These are phyloP conservation scores for Anagyrus pseudococci DNA, from an alignment of 2,888 invertebrate species.

Conservation along the genomic window DNA sequence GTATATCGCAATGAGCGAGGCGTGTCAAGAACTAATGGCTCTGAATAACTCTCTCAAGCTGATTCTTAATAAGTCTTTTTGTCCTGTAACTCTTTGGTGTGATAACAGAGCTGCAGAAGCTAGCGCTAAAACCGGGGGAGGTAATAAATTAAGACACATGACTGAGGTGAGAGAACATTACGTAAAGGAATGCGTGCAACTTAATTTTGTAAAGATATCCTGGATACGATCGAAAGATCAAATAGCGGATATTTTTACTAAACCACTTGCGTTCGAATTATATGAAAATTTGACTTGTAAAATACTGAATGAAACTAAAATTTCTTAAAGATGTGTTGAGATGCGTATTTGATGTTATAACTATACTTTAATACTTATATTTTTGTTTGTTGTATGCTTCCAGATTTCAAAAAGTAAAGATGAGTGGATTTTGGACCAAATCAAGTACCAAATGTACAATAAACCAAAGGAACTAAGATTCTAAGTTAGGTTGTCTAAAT, in stretches of 20 bases:
- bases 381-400: too few species aligned
- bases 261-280: neutral
- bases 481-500: too few species aligned
- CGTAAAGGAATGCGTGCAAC: neutral
- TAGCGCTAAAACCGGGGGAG: conserved; percentile 18
- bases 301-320: neutral
- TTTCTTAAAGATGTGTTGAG: neutral
- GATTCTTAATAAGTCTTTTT: conserved; percentile 25
- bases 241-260: neutral
- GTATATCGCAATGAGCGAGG: conserved; percentile 6
- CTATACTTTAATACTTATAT: too few species aligned
- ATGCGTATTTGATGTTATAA: too few species aligned
- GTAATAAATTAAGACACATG: conserved; percentile 35
- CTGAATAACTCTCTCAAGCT: conserved; percentile 32
- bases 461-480: too few species aligned
- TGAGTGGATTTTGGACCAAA: too few species aligned
- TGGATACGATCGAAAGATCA: neutral
- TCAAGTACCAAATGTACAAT: too few species aligned
- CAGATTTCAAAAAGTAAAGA: too few species aligned
- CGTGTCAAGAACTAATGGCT: neutral
- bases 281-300: neutral
- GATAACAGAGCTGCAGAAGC: conserved; percentile 40
- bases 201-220: neutral
- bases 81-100: conserved; percentile 38
- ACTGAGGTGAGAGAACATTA: conserved; percentile 10